Evolutionary conservation across 2,113 vertebrate species (phyloP), one percentile per base, ranked within the genome.

Genomic region (Melanerpes aurifrons): DNA sequence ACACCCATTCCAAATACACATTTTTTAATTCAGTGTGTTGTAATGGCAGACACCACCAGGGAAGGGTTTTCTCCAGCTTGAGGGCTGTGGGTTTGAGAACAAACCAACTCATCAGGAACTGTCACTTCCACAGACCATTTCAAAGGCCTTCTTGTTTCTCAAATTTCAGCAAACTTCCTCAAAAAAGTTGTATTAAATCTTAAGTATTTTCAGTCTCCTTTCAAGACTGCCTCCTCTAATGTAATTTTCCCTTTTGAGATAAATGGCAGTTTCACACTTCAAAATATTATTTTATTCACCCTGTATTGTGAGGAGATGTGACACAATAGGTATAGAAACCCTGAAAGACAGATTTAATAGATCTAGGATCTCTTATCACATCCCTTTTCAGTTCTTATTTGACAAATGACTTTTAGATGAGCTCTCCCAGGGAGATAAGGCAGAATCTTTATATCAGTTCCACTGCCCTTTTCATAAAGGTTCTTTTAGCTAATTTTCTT

Each of bases 401-500:
- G 82, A 89, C 89, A 92, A 93, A 95, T 80, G 72, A 61, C 61
- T 96, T 96, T 87, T 71, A 93, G 79, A 73, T 92, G 78, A 96
- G 89, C 89, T 93, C 87, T 89, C 78, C 57, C 63, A 82, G 87
- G 78, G 68, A 93, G 59, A 91, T 70, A 94, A 93, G 35, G 35
- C 59, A 82, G 40, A 95, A 94, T 85, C 53, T 89, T 93, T 92
- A 80, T 89, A 85, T 89, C 84, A 73, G n/a, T 89, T 87, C 58
- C 37, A 26, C 6, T 91, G 78, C 74, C 89, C 78, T 93, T 94
- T 93, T 77, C 64, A 59, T 77, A 87, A 91, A 89, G 28, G 35
- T 82, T 92, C 78, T 82, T 89, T 81, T 61, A 48, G 68, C 35
- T 93, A 87, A 92, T 96, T 96, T 91, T 82, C 74, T 89, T 79